Percentiles rank a stretch among this genome's conserved stretches.
These are phyloP conservation scores for Dermatemys mawii DNA, from an alignment of 2,113 vertebrate genomes.

Conservation along the genomic window DNA sequence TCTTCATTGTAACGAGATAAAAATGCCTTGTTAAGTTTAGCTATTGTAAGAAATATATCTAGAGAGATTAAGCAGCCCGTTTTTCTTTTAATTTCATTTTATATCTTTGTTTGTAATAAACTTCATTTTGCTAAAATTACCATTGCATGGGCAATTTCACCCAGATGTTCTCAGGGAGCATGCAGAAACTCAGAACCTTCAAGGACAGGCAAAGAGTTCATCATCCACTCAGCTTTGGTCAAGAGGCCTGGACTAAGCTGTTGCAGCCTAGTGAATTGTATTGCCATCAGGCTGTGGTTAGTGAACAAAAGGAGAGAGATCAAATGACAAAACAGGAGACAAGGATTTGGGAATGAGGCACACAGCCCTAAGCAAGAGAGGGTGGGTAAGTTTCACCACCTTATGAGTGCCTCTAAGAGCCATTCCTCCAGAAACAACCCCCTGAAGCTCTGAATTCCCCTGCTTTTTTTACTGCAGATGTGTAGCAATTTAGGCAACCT, in stretches of 20 bases:
- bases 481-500: neutral
- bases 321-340: neutral
- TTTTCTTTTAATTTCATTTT: neutral
- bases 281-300: neutral
- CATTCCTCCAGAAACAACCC: neutral
- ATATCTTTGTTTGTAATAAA: neutral
- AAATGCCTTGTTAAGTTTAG: neutral
- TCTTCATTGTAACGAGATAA: neutral
- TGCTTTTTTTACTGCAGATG: neutral
- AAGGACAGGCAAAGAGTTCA: neutral
- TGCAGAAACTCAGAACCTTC: neutral
- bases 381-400: neutral
- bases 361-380: neutral
- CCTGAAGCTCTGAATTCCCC: neutral
- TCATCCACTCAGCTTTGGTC: neutral
- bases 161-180: neutral
- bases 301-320: neutral
- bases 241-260: neutral
- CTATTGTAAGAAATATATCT: neutral
- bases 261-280: neutral
- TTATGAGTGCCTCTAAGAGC: neutral
- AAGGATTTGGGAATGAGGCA: neutral
- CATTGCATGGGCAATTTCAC: neutral
- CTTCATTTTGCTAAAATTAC: neutral
- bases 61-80: neutral